Evolutionary conservation across 1,140 invertebrate species (phyloP).

Genomic region (Eumaeus atala): DNA sequence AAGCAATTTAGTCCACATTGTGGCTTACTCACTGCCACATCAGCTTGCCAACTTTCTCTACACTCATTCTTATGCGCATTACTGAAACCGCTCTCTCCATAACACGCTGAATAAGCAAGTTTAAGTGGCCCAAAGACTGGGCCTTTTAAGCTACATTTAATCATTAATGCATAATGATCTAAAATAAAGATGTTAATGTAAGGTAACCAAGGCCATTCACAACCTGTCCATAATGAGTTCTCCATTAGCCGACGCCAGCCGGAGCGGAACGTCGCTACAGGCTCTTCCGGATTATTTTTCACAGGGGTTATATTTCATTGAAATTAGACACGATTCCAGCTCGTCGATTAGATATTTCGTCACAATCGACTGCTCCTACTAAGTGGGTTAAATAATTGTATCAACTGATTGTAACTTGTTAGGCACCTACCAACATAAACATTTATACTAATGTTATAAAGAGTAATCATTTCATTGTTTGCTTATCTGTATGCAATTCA

Average conservation of each 20-base stretch:
- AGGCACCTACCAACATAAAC: background rate
- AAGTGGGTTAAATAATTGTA: slow-evolving; percentile 11
- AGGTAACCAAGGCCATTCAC: background rate
- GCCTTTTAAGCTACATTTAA: too few species aligned
- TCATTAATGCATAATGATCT: too few species aligned
- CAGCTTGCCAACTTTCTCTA: too few species aligned
- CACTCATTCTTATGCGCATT: too few species aligned
- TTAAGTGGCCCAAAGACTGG: too few species aligned
- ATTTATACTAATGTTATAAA: too few species aligned
- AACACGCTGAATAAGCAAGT: too few species aligned
- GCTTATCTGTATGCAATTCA: too few species aligned
- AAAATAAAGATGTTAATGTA: background rate
- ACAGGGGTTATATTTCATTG: slow-evolving; percentile 48
- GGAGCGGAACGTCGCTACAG: slow-evolving; percentile 37
- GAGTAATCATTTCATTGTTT: too few species aligned
- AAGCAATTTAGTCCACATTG: too few species aligned
- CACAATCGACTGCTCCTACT: background rate
- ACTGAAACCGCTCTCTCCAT: too few species aligned
- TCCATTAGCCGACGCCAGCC: slow-evolving; percentile 1
- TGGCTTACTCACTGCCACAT: too few species aligned
- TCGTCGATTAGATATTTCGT: slow-evolving; percentile 14
- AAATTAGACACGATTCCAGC: slow-evolving; percentile 41
- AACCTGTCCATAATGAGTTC: background rate
- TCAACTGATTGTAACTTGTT: slow-evolving; percentile 9
- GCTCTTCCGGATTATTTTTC: slow-evolving; percentile 37